Conservation (phyloP, 2,888 invertebrate species). For the Oscheius sp. region DNA sequence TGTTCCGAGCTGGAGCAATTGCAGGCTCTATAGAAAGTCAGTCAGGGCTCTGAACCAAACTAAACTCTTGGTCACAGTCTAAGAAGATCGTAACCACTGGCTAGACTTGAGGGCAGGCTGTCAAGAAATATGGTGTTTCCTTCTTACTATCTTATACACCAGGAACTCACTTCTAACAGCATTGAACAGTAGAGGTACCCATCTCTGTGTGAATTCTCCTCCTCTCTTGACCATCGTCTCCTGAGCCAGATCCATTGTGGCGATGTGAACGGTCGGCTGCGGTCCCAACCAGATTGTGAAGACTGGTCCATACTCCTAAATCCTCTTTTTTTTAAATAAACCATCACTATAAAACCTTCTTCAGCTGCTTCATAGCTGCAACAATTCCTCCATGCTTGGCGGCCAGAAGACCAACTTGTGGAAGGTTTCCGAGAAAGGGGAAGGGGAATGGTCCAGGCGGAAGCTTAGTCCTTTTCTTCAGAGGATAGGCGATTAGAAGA, state of each 20-base stretch:
- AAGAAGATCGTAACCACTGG: too few species aligned
- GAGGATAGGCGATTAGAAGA: constrained; percentile 5
- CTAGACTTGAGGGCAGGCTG: too few species aligned
- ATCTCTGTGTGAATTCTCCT: constrained; percentile 27
- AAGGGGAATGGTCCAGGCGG: constrained; percentile 42
- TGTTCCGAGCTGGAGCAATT: too few species aligned
- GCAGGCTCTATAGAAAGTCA: too few species aligned
- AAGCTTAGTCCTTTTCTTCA: constrained; percentile 2
- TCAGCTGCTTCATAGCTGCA: constrained; percentile 30
- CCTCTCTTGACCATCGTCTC: constrained; percentile 40
- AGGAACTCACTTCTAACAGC: constrained; percentile 19
- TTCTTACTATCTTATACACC: too few species aligned
- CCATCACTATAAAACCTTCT: constrained; percentile 33
- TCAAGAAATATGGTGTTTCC: too few species aligned
- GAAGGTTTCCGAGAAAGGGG: constrained; percentile 46
- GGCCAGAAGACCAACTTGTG: constrained; percentile 38
- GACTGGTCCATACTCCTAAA: constrained; percentile 43
- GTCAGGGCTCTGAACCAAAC: too few species aligned
- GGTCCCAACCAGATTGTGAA: constrained; percentile 58
- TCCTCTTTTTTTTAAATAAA: background rate
- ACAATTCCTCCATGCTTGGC: constrained; percentile 43
- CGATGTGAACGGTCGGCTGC: constrained; percentile 48
- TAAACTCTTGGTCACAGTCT: too few species aligned
- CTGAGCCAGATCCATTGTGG: constrained; percentile 44
- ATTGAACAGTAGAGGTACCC: constrained; percentile 26